Base-by-base conservation (phyloP, 2,888 invertebrate species). In the Copidosoma aretas region DNA sequence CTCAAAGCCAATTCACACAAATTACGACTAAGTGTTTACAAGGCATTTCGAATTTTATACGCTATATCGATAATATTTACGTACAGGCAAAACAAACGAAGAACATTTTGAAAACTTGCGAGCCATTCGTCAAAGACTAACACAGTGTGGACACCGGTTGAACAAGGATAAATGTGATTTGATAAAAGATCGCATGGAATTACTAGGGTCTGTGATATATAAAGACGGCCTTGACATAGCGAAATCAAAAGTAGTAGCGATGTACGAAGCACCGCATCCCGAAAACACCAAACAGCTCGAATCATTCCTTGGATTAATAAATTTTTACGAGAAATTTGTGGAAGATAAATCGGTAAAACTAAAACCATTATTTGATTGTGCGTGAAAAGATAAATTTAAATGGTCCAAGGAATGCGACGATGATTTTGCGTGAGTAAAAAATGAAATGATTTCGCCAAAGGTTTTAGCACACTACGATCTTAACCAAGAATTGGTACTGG, bases 41-140 rank as follows among this genome's bases (percentile, higher is more conserved):
- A n/a, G n/a, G n/a, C n/a, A n/a, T n/a, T n/a, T n/a, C n/a, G n/a
- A n/a, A n/a, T n/a, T n/a, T 73, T 1, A 70, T 71, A 0, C 43
- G 64, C 10, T 78, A 72, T 60, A 60, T 77, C 10, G 78, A 77
- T 61, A 76, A 77, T 60, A 71, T 73, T 41, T 73, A 75, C 24
- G 59, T 76, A 74, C 70, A 54, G 74, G 70, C 2, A 60, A 64
- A 49, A 60, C 56, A 19, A 56, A 70, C 21, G 53, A 60, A 32
- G 72, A 73, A 41, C 74, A 77, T 56, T n/a, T 75, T 10, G 41
- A 65, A 41, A 73, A 68, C 54, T 52, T 76, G 22, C 54, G 67
- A 17, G 24, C 46, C 14, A 73, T 76, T 1, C 73, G 77, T 25
- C 22, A 71, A 52, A 53, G 71, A 43, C 68, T 78, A 66, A 19